Percentiles rank a stretch among this genome's conserved stretches.
These are phyloP conservation scores for Melitaea cinxia DNA, from an alignment of 1,140 invertebrate genomes.

Conservation along the genomic window DNA sequence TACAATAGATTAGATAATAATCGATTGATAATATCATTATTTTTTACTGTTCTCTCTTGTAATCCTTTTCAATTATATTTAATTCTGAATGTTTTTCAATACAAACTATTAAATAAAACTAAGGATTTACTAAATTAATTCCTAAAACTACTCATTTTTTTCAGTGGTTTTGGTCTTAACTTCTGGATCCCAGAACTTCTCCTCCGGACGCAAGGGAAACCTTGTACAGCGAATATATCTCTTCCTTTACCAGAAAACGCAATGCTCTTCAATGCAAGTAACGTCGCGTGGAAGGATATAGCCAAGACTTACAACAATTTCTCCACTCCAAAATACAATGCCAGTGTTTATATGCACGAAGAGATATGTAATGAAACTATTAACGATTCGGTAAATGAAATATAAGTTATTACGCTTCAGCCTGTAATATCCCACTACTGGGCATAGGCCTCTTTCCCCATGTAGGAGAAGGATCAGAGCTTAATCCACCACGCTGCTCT, in stretches of 20 bases:
- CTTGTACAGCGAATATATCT: conserved; percentile 44
- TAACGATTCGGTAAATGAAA: conserved; percentile 58
- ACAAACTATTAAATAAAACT: too few species aligned
- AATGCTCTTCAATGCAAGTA: conserved; percentile 52
- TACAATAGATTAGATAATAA: too few species aligned
- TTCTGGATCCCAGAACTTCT: conserved; percentile 88
- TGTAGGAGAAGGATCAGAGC: too few species aligned
- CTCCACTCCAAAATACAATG: conserved; percentile 45
- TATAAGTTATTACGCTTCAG: background rate
- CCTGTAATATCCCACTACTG: too few species aligned
- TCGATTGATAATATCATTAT: too few species aligned
- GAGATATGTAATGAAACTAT: conserved; percentile 54
- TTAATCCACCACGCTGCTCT: too few species aligned
- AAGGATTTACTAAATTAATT: background rate
- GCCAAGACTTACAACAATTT: conserved; percentile 38
- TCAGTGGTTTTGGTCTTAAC: conserved; percentile 86
- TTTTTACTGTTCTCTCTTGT: too few species aligned
- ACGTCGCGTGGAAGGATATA: conserved; percentile 50
- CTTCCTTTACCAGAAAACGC: conserved; percentile 42
- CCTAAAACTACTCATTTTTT: conserved; percentile 35
- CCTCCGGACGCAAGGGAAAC: conserved; percentile 72
- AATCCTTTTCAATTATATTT: too few species aligned
- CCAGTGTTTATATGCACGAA: conserved; percentile 35
- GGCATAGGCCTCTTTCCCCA: too few species aligned
- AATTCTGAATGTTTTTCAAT: too few species aligned